A percentile compares a stretch with the other conserved stretches of the same genome.
These are phyloP conservation scores for Volucella zonaria DNA, from an alignment of 2,888 invertebrate species.

Conservation along the genomic window DNA sequence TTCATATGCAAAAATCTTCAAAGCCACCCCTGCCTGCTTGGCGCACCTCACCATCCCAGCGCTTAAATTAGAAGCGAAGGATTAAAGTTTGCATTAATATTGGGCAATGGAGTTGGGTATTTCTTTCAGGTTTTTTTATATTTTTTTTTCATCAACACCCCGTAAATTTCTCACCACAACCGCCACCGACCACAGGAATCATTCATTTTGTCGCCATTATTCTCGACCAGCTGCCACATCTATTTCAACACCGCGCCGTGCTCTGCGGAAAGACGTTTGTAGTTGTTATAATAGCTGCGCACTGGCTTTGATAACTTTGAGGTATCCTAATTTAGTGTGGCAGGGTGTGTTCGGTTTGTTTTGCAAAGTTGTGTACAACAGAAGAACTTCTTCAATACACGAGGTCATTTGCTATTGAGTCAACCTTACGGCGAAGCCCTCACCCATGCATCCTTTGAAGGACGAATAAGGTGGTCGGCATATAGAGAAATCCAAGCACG, in stretches of 20 bases:
- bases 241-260: conserved; percentile 39
- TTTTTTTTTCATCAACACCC: conserved; percentile 30
- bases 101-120: conserved; percentile 51
- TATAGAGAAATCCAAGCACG: conserved; percentile 50
- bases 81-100: conserved; percentile 71
- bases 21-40: conserved; percentile 4
- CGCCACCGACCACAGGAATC: conserved; percentile 59
- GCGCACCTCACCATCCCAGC: conserved; percentile 33
- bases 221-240: conserved; percentile 67
- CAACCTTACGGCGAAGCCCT: neutral
- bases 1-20: conserved; percentile 68
- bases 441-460: neutral
- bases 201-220: conserved; percentile 71
- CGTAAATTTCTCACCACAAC: conserved; percentile 54
- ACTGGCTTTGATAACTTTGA: conserved; percentile 53
- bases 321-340: conserved; percentile 30
- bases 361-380: conserved; percentile 14
- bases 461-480: conserved; percentile 28
- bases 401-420: conserved; percentile 41
- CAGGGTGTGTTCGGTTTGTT: neutral
- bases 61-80: conserved; percentile 73
- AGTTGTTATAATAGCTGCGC: conserved; percentile 5
- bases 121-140: conserved; percentile 11
- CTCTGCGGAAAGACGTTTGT: conserved; percentile 27
- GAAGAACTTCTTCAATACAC: conserved; percentile 9